Evolutionary conservation across 2,888 invertebrate genomes (phyloP), one percentile per base, ranked within the genome.

Genomic region (Marronus borbonicus): DNA sequence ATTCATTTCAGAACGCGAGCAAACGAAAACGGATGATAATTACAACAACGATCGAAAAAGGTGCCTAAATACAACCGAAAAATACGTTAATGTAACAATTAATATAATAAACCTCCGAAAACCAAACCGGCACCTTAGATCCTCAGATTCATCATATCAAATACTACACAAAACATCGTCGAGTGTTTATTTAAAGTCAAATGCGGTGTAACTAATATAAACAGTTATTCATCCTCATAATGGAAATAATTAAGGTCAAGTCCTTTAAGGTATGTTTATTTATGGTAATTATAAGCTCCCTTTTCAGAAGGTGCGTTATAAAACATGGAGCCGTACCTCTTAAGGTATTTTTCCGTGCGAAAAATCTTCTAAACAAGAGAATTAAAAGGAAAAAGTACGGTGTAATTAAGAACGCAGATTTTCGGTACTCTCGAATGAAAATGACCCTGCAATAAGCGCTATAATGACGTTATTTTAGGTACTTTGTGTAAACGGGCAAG

Each of bases 391-490:
- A 28, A 74, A 60, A 62, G 72, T 39, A 60, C 49, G 39, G 24
- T 49, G 72, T 74, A 74, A 74, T 74, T 74, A 74, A 74, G 72
- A 74, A 39, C 72, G 60, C 50, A 68, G 50, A 60, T 60, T 74
- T 44, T 62, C 72, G 72, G 60, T 60, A 20, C 36, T 60, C 72
- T 74, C 44, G 39, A 74, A 74, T 62, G 72, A 49, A 24, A 74
- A 74, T 24, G 72, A 55, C 20, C 24, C 60, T 39, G 62, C 72
- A 74, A 74, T 74, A 74, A 74, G 60, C 72, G 72, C 44, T 62
- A 74, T 74, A 74, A 74, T 74, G 72, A 60, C 72, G 49, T 74
- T 60, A 74, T 74, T 74, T 74, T 60, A 60, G 72, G 49, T 62
- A 74, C 72, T 74, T 74, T 74, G 44, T 60, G 60, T 74, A 60